These are phyloP conservation scores for Thyatira batis DNA, from an alignment of 2,888 invertebrate species.

Conservation along the genomic window DNA sequence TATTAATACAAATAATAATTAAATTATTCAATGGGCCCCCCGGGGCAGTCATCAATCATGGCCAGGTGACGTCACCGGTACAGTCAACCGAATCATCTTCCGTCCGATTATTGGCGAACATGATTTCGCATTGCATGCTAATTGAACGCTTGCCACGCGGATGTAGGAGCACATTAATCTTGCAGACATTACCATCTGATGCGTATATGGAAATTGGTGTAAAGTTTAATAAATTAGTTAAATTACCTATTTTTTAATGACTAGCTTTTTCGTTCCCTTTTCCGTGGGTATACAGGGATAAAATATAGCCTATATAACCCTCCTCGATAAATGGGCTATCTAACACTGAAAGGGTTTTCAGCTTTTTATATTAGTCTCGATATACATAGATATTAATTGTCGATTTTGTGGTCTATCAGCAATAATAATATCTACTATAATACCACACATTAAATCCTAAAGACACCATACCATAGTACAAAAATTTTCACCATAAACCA, in stretches of 20 bases:
- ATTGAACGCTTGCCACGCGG: conserved; percentile 51
- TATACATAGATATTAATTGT: no score
- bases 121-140: conserved; percentile 52
- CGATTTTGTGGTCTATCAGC: no score
- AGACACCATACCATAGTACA: no score
- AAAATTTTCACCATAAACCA: no score
- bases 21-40: conserved; percentile 12
- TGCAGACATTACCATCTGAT: conserved; percentile 7
- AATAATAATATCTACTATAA: no score
- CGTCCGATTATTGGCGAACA: conserved; percentile 30
- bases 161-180: conserved; percentile 52
- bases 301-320: no score
- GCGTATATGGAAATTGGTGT: not conserved
- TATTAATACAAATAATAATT: conserved; percentile 8
- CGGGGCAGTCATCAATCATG: conserved; percentile 42
- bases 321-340: no score
- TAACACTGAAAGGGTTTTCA: no score
- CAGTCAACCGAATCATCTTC: conserved; percentile 47
- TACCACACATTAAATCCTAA: no score
- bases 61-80: conserved; percentile 28
- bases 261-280: no score
- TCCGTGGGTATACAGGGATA: no score
- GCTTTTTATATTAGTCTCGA: no score
- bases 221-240: not conserved
- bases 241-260: not conserved